Evolutionary conservation across 1,140 invertebrate species (phyloP), one percentile per base, ranked within the genome.

Genomic region (Subanguina moxae): DNA sequence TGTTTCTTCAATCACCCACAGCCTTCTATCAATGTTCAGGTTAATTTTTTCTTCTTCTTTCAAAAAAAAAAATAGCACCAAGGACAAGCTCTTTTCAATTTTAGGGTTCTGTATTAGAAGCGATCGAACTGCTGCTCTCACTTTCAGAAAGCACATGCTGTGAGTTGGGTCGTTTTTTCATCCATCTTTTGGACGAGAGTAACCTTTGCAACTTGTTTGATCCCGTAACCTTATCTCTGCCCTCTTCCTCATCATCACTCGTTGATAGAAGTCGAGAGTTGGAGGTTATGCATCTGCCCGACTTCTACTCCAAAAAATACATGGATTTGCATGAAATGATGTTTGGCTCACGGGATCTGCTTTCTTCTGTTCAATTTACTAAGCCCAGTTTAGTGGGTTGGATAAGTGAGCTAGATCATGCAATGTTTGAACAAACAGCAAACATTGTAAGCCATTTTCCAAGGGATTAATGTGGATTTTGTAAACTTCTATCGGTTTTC

Each of bases 101-200:
- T 61, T 45, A 61, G 58, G 58, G 58, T 21, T 8, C 28, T 5
- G 58, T n/a, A 3, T 19, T 8, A 52, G 48, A 52, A 52, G 23
- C n/a, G 3, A 21, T 25, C n/a, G 23, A 52, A 3, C n/a, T 52
- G 3, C 17, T 52, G 48, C 48, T 52, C 3, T 19, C n/a, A 3
- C 28, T 61, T 8, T 61, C n/a, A 23, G 62, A 64, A 19, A 19
- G 17, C 17, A 64, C 25, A 56, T 25, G n/a, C 21, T n/a, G 5
- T 27, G 32, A 64, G n/a, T 19, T 64, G 17, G 17, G 63, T 7
- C 3, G 61, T 5, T 64, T 64, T 56, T 64, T 64, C 62, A 61
- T 28, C 19, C 3, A n/a, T 17, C 62, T 64, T 5, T 3, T 64
- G 27, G 62, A 64, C 7, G 62, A 64, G 45, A 5, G 17, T n/a